Conservation (phyloP, 2,797 vertebrate species). For the Cuculus canorus region DNA sequence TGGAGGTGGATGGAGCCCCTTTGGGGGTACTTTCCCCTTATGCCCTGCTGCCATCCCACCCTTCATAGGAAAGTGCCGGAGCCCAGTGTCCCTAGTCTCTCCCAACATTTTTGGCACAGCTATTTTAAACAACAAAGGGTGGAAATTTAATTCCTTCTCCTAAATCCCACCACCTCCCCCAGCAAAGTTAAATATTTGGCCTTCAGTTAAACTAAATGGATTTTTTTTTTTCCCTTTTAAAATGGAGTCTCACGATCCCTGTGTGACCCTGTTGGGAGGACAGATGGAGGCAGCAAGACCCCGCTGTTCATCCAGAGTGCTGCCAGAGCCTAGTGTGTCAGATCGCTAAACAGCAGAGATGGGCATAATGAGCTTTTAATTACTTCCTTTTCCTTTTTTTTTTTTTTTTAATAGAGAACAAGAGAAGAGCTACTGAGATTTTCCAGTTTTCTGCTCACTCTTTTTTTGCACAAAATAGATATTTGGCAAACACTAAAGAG, state of each 20-base stretch:
- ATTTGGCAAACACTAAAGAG: not conserved
- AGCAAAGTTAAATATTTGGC: slow-evolving; percentile 22
- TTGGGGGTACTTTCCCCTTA: not conserved
- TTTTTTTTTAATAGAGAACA: not conserved
- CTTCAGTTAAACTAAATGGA: slow-evolving; percentile 2
- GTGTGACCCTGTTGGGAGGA: slow-evolving; percentile 4
- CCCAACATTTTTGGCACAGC: not conserved
- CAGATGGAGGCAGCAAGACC: slow-evolving; percentile 3
- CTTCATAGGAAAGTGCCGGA: fast-evolving
- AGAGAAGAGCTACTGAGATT: not conserved
- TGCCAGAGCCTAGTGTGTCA: not conserved
- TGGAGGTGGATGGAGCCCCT: not conserved
- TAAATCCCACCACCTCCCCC: slow-evolving; percentile 17
- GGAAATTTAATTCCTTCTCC: not conserved
- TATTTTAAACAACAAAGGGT: not conserved
- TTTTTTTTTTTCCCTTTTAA: not conserved
- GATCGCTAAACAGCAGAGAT: not conserved
- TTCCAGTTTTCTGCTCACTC: not conserved
- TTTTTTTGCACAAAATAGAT: not conserved
- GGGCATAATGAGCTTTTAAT: slow-evolving; percentile 11
- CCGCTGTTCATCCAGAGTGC: not conserved
- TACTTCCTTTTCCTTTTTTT: not conserved
- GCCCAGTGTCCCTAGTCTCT: fast-evolving
- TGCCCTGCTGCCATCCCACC: not conserved
- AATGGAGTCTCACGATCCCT: slow-evolving; percentile 23